phyloP scores from a whole-genome alignment of 2,797 vertebrate genomes.

The Hydrophis major region DNA sequence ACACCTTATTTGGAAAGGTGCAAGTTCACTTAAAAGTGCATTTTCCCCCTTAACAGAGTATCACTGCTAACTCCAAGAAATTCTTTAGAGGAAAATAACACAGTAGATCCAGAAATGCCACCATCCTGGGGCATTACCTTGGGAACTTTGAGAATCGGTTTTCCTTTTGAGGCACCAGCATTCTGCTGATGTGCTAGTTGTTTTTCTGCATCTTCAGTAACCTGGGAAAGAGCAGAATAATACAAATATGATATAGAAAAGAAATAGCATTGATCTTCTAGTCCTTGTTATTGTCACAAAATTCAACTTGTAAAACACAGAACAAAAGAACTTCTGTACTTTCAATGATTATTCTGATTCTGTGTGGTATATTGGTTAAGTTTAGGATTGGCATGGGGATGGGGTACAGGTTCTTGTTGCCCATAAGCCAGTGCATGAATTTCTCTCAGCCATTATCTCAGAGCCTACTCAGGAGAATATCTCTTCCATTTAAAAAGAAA shows the following conservation, averaged over 20 bases:
- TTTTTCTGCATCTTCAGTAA: conserved; percentile 74
- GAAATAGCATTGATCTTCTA: not conserved
- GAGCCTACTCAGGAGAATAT: not conserved
- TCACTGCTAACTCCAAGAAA: not conserved
- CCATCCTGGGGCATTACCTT: conserved; percentile 76
- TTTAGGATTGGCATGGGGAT: not conserved
- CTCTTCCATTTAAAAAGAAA: not conserved
- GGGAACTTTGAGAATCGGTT: conserved; percentile 84
- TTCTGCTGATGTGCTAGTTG: conserved; percentile 66
- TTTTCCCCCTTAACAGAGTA: not conserved
- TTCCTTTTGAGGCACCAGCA: conserved; percentile 75
- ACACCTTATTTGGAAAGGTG: not conserved
- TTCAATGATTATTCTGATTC: not conserved
- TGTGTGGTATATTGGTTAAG: not conserved
- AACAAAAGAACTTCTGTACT: not conserved
- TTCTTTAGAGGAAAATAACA: not conserved
- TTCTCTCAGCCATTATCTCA: not conserved
- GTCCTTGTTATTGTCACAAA: not conserved
- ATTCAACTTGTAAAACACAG: not conserved
- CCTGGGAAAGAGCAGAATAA: conserved; percentile 53
- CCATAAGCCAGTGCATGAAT: not conserved
- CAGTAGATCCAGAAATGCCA: not conserved
- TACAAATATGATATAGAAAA: not conserved
- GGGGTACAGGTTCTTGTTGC: not conserved
- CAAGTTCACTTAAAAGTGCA: not conserved